Evolutionary conservation across 2,113 vertebrate species (phyloP).

Genomic region (Connochaetes taurinus): DNA sequence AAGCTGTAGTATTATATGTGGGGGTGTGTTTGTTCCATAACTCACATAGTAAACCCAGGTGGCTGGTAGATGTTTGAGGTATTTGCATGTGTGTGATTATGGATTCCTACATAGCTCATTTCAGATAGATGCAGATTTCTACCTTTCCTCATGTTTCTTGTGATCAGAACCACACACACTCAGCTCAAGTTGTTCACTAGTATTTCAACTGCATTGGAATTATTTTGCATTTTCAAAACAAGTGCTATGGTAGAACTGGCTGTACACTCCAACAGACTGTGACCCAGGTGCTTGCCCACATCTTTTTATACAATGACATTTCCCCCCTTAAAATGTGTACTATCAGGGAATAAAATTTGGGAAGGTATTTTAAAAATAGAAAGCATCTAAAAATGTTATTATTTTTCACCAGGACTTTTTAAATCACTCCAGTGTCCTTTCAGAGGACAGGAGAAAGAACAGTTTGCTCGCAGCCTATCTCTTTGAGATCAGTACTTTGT

Average conservation of each 20-base stretch:
- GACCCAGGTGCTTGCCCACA: too few species aligned
- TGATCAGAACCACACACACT: neutral
- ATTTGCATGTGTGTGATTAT: neutral
- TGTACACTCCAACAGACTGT: neutral
- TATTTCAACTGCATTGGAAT: neutral
- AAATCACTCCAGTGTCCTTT: neutral
- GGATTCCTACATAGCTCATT: neutral
- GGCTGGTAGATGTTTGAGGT: too few species aligned
- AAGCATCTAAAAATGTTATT: neutral
- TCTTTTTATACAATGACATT: neutral
- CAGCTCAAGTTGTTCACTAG: neutral
- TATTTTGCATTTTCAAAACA: neutral
- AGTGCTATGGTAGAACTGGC: neutral
- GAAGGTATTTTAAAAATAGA: neutral
- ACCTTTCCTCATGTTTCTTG: neutral
- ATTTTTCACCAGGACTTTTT: neutral
- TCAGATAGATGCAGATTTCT: neutral
- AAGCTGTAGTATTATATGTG: neutral
- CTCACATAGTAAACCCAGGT: neutral
- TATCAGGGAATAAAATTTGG: neutral
- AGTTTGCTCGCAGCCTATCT: neutral
- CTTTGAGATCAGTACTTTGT: neutral
- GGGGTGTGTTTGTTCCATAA: too few species aligned
- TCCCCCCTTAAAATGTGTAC: neutral
- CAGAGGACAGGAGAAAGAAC: neutral